Evolutionary conservation across 1,140 invertebrate genomes (phyloP).

Genomic region (Intoshia linei): DNA sequence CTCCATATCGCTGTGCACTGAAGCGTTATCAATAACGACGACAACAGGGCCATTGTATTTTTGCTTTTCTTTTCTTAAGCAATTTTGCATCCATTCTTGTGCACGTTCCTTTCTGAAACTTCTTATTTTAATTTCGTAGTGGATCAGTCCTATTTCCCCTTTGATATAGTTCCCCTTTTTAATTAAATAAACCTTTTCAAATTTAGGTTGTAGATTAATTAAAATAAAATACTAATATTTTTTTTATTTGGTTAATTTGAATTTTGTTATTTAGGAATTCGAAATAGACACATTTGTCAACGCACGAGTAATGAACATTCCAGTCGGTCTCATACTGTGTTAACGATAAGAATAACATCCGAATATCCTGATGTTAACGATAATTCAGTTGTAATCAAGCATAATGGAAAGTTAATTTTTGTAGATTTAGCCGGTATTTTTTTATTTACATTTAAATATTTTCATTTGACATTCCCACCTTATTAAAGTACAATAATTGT

Average conservation of each 20-base stretch:
- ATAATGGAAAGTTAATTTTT: slow-evolving; percentile 21
- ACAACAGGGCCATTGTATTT: too few relatives aligned
- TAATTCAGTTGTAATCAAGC: slow-evolving; percentile 24
- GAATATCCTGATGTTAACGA: slow-evolving; percentile 29
- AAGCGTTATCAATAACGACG: too few relatives aligned
- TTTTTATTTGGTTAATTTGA: background rate
- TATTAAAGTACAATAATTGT: background rate
- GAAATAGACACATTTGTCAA: slow-evolving; percentile 16
- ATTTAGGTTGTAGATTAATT: too few relatives aligned
- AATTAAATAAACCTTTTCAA: too few relatives aligned
- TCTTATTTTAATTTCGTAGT: too few relatives aligned
- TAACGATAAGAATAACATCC: slow-evolving; percentile 18
- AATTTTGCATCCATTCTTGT: too few relatives aligned
- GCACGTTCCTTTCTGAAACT: too few relatives aligned
- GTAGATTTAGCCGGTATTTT: slow-evolving; percentile 21
- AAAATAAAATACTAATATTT: background rate
- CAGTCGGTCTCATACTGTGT: slow-evolving; percentile 19
- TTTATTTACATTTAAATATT: background rate
- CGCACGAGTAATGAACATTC: slow-evolving; percentile 20
- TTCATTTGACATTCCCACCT: background rate
- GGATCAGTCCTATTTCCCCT: too few relatives aligned
- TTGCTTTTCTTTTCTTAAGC: too few relatives aligned
- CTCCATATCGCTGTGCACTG: too few relatives aligned
- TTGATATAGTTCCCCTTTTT: too few relatives aligned
- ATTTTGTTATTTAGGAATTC: slow-evolving; percentile 11